Evolutionary conservation across 1,140 invertebrate genomes (phyloP).

Genomic region (Pogonus chalceus): DNA sequence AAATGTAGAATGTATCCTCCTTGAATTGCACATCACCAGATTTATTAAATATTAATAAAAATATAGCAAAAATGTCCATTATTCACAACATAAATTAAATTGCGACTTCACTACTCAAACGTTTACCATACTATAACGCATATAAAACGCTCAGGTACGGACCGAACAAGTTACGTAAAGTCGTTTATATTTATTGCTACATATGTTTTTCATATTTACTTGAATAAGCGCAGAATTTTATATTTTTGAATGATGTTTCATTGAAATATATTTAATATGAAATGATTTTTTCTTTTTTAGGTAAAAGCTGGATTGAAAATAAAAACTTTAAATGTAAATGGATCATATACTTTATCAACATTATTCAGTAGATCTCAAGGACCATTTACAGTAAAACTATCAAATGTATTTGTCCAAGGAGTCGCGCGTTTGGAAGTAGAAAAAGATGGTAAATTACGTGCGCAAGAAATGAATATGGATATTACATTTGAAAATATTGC

Average conservation of each 20-base stretch:
- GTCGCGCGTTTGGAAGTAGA: slow-evolving; percentile 58
- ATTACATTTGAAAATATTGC: slow-evolving; percentile 64
- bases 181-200: too few species aligned
- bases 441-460: slow-evolving; percentile 59
- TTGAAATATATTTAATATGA: slow-evolving; percentile 8
- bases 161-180: too few species aligned
- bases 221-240: not conserved
- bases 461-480: slow-evolving; percentile 69
- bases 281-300: slow-evolving; percentile 33
- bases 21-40: too few species aligned
- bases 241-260: not conserved
- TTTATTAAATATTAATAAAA: too few species aligned
- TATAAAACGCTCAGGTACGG: too few species aligned
- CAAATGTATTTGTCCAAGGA: slow-evolving; percentile 53
- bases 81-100: too few species aligned
- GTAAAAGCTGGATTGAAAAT: slow-evolving; percentile 55
- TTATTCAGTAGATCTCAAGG: slow-evolving; percentile 60
- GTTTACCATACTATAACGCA: too few species aligned
- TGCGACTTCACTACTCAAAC: too few species aligned
- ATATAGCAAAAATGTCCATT: too few species aligned
- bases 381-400: slow-evolving; percentile 64
- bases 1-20: too few species aligned
- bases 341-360: slow-evolving; percentile 63
- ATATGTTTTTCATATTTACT: not conserved
- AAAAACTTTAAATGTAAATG: slow-evolving; percentile 55